Conservation (phyloP, 1,140 invertebrate genomes). For the Lysiphlebus fabarum region DNA sequence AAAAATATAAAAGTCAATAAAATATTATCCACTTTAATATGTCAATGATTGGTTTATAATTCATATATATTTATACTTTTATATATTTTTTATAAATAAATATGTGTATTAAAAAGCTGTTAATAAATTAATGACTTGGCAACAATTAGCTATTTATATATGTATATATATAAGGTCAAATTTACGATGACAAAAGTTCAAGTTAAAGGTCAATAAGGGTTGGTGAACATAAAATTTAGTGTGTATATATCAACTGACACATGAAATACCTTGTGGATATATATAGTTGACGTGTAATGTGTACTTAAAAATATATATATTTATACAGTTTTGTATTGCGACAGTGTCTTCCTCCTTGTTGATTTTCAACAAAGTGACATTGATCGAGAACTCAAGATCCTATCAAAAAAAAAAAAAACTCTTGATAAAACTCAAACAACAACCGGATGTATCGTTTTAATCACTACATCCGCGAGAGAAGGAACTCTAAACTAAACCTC, state of each 20-base stretch:
- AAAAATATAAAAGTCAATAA: no score
- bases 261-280: no score
- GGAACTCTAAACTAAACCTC: slow-evolving; percentile 22
- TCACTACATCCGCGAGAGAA: slow-evolving; percentile 44
- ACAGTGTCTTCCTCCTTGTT: slow-evolving; percentile 11
- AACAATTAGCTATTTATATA: slow-evolving; percentile 32
- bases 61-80: no score
- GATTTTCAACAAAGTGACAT: slow-evolving; percentile 33
- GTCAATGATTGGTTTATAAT: neutral
- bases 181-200: slow-evolving; percentile 20
- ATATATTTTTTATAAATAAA: neutral
- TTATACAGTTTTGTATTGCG: no score
- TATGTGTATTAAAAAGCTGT: slow-evolving; percentile 33
- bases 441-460: slow-evolving; percentile 50
- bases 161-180: slow-evolving; percentile 11
- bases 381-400: slow-evolving; percentile 45
- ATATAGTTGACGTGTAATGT: no score
- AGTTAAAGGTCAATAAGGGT: slow-evolving; percentile 21
- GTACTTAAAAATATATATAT: no score
- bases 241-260: no score
- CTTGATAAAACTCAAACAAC: slow-evolving; percentile 36
- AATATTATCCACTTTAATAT: neutral
- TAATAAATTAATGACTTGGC: slow-evolving; percentile 38
- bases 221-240: neutral
- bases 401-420: slow-evolving; percentile 29